Evolutionary conservation across 2,113 vertebrate genomes (phyloP).

Genomic region (Oceanodroma tethys): DNA sequence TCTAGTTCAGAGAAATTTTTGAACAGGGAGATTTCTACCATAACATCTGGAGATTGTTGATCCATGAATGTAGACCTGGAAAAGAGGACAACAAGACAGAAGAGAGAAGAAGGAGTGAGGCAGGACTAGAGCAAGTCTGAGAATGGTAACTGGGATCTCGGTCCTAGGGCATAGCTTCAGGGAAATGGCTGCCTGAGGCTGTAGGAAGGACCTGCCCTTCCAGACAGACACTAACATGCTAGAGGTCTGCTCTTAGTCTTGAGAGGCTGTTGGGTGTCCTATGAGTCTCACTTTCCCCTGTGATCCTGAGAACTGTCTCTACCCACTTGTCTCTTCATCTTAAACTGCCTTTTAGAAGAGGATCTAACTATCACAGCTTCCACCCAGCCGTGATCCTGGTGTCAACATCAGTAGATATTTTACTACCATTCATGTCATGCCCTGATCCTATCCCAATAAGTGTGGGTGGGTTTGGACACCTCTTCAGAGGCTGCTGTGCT

Average conservation of each 20-base stretch:
- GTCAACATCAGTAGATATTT: not conserved
- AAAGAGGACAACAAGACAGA: not conserved
- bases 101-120: not conserved
- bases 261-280: not conserved
- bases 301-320: not conserved
- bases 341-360: not conserved
- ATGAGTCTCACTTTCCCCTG: not conserved
- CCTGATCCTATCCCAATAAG: not conserved
- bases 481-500: not conserved
- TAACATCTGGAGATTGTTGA: not conserved
- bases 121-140: not conserved
- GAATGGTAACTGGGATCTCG: not conserved
- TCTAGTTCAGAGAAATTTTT: not conserved
- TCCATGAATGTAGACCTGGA: not conserved
- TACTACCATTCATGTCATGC: rapidly evolving
- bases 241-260: not conserved
- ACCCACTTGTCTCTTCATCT: not conserved
- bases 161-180: not conserved
- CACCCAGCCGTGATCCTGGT: not conserved
- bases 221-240: not conserved
- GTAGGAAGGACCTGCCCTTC: not conserved
- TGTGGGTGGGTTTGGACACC: not conserved
- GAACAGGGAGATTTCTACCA: not conserved
- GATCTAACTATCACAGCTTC: not conserved
- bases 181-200: not conserved